phyloP scores from a whole-genome alignment of 2,113 vertebrate species.

The Picathartes gymnocephalus region DNA sequence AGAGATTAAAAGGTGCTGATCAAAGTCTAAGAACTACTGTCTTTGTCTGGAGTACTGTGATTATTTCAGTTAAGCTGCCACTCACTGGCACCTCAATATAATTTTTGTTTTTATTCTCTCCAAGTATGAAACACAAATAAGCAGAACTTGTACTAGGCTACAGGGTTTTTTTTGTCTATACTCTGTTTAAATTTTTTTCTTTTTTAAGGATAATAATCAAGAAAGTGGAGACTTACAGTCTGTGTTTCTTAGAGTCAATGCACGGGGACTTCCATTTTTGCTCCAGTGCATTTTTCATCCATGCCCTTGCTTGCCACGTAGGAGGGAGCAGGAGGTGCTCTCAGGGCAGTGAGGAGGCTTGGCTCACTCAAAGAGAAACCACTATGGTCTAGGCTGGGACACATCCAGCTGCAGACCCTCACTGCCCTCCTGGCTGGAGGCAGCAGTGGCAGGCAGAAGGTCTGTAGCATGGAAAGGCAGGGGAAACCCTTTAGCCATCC shows the following conservation, averaged over 20 bases:
- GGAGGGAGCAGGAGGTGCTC: background rate
- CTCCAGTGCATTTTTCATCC: background rate
- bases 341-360: background rate
- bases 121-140: background rate
- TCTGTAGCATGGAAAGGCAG: background rate
- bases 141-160: background rate
- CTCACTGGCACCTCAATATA: background rate
- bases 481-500: background rate
- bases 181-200: background rate
- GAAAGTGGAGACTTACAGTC: background rate
- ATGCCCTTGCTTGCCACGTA: background rate
- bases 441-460: background rate
- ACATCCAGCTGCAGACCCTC: background rate
- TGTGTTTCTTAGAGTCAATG: background rate
- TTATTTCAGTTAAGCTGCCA: background rate
- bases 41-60: background rate
- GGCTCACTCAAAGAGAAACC: background rate
- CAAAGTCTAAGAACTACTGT: background rate
- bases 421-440: background rate
- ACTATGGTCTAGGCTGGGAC: fast-evolving
- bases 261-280: background rate
- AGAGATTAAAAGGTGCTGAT: conserved; percentile 36
- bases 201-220: background rate
- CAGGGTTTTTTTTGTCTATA: background rate
- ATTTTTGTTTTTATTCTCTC: background rate